Base-by-base conservation (phyloP, 23 tunicate genomes). In the Styela clava region DNA sequence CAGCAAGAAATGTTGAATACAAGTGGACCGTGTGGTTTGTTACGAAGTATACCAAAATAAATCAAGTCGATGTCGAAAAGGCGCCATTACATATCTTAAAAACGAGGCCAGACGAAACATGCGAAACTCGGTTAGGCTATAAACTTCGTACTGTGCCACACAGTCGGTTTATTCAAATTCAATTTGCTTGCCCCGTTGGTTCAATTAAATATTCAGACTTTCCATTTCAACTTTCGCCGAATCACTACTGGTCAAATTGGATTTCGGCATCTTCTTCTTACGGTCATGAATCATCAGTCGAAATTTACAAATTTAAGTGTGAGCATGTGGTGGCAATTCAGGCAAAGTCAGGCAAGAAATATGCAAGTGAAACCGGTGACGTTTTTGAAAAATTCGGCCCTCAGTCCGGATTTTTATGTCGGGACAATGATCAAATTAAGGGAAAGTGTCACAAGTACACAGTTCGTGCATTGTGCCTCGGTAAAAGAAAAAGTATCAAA, bases 21-120 rank as follows among this genome's bases (percentile, higher is more conserved):
- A 44, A 44, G 56, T 94, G 94, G 94, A 88, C 94, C 0, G 33
- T 77, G 22, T 94, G 98, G 98, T 87, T 94, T 69, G 85, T 89
- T 12, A 62, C 94, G 24, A 62, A 76, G 70, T 33, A 70, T 24
- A 88, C 35, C 52, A 56, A 68, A 44, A 85, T 69, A 20, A 31
- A 61, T 2, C 30, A 23, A 24, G 63, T 85, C 24, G 34, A 79
- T 32, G 62, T 78, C 33, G 83, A 71, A 2, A 67, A 31, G 71
- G 81, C 82, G 19, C 69, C 85, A 20, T 73, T 62, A 24, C 61
- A 72, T 12, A 61, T 85, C 1, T 33, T 73, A 22, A 69, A 70
- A 25, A 52, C 64, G 61, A 79, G 94, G 3, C 64, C 79, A 5
- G 83, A 81, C 37, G 86, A 84, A 31, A 85, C 88, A 22, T 87